Conservation (phyloP, 2,797 vertebrate genomes). For the Dallia pectoralis region DNA sequence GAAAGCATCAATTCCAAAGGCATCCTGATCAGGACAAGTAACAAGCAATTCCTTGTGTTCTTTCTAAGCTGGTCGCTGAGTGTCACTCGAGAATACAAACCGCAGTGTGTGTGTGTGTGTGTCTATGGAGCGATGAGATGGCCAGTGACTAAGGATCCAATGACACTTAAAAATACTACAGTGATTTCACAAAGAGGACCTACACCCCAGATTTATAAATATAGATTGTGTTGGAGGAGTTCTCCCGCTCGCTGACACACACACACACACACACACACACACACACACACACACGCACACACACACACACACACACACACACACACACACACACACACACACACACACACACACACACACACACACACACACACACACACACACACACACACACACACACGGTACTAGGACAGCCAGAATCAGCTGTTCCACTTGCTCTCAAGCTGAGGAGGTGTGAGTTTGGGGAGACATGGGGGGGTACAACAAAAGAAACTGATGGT, state of each 20-base stretch:
- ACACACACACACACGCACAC: too few species aligned
- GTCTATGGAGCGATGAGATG: constrained; percentile 25
- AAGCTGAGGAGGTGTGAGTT: neutral
- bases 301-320: too few species aligned
- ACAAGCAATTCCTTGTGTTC: constrained; percentile 63
- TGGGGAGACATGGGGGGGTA: neutral
- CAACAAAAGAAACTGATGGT: neutral
- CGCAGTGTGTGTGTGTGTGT: constrained; percentile 47
- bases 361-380: too few species aligned
- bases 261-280: too few species aligned
- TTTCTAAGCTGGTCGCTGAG: constrained; percentile 49
- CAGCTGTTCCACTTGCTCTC: constrained; percentile 43
- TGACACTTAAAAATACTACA: constrained; percentile 63
- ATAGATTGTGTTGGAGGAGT: neutral
- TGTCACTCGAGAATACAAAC: constrained; percentile 52
- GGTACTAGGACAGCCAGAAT: constrained; percentile 24
- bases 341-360: too few species aligned
- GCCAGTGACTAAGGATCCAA: constrained; percentile 54
- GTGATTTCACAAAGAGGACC: constrained; percentile 50
- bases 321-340: too few species aligned
- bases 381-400: constrained; percentile 19
- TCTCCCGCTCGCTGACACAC: neutral
- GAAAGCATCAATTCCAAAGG: constrained; percentile 56
- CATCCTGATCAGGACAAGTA: constrained; percentile 39
- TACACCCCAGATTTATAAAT: neutral